Percentiles rank a stretch among this genome's conserved stretches.
Conservation (phyloP, 2,797 vertebrate genomes). For the Meda fulgida region DNA sequence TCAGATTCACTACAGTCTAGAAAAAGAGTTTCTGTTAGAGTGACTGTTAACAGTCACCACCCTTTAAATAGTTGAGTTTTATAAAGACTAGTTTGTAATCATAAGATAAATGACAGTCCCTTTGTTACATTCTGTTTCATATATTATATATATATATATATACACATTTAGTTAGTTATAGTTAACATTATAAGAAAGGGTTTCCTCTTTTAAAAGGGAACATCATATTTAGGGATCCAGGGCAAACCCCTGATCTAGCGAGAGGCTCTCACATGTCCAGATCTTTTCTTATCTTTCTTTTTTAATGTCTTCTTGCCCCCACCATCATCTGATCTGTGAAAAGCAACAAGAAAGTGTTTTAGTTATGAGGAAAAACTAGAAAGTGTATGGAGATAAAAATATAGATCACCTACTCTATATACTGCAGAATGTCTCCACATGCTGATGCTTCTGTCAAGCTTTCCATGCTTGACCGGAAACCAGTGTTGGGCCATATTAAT, state of each 20-base stretch:
- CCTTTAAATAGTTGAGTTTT: neutral
- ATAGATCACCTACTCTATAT: conserved; percentile 77
- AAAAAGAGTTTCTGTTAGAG: neutral
- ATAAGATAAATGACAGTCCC: neutral
- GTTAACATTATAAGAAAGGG: neutral
- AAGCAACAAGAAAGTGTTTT: conserved; percentile 23
- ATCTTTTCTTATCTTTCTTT: conserved; percentile 74
- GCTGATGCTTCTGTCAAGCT: conserved; percentile 77
- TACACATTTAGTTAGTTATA: no score
- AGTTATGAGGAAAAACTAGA: neutral
- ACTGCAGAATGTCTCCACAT: conserved; percentile 81
- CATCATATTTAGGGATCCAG: neutral
- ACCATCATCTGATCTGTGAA: conserved; percentile 69
- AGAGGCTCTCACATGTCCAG: conserved; percentile 64
- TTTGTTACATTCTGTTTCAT: no score
- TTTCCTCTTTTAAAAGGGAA: neutral
- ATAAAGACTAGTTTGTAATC: neutral
- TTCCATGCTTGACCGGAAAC: conserved; percentile 69
- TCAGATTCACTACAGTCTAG: conserved; percentile 51
- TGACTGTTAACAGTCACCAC: neutral
- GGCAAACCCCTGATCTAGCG: neutral
- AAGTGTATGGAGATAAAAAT: neutral
- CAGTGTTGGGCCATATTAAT: conserved; percentile 89
- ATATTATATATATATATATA: no score
- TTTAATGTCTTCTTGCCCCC: conserved; percentile 72